Evolutionary conservation across 2,797 vertebrate genomes (phyloP), one percentile per base, ranked within the genome.

Genomic region (Cheirogaleus major): DNA sequence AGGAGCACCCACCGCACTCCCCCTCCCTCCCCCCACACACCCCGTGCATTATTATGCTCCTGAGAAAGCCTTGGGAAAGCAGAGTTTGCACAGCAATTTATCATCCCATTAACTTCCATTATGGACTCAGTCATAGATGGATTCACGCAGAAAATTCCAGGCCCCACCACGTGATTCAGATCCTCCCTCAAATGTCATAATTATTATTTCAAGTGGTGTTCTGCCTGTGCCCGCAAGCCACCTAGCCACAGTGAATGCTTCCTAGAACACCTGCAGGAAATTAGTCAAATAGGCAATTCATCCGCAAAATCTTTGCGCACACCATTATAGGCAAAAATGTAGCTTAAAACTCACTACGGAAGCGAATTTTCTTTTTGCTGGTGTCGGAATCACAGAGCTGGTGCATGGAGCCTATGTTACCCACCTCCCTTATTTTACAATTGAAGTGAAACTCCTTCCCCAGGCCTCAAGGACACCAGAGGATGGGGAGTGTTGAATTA

Each of bases 231-330:
- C 43, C 50, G 67, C 15, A 2, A 67, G 57, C 41, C 59, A 48
- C 89, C 72, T 23, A 75, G 41, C 59, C 69, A 63, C 25, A 10
- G 70, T 92, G 69, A 17, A 82, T 59, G 89, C 81, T 90, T 75
- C 93, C 83, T 18, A 35, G 65, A 95, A 95, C 93, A 97, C 91
- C 93, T 96, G 91, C 75, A 95, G 95, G 79, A 96, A 94, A 91
- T 95, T 94, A 94, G 88, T 79, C 45, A 83, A 95, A 89, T 50
- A 91, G 76, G 88, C 75, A 65, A 95, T 91, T 93, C 82, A 91
- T 80, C 70, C 55, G 76, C 50, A 80, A 52, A 86, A 91, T 78
- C 57, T 89, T 91, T 55, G 65, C 32, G 41, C 9, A 17, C 18
- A 65, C 70, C 23, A 57, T 95, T 88, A 89, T 67, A 85, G 69